Base-by-base conservation (phyloP, 53 echinoderm and acorn worm genomes). In the Apostichopus leukothele region DNA sequence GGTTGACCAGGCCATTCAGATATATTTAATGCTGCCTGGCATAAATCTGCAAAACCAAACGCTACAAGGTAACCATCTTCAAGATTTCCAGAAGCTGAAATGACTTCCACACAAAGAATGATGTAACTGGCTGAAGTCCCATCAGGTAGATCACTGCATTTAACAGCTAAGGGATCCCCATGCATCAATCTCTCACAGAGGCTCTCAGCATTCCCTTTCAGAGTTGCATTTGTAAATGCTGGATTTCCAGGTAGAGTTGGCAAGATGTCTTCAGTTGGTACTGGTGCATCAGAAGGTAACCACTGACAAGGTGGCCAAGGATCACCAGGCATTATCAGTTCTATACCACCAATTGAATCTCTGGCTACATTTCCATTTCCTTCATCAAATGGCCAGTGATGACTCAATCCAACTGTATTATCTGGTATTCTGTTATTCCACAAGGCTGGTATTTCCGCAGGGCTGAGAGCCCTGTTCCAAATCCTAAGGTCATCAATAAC, bases 351-450 rank as follows among this genome's bases (percentile, higher is more conserved):
- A n/a, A 94, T 89, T 66, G 39, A 20, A 81, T 96, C 96, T 60
- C 80, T 76, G 25, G 93, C 90, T 39, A 83, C n/a, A 9, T 63
- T 59, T 76, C 96, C 96, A 81, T 96, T 90, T 81, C 94, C 96
- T 86, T 96, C 96, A 78, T 96, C 93, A 77, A 96, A 91, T 75
- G 94, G 93, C 96, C 96, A 96, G 25, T 84, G 89, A 26, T 88
- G 90, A 5, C 84, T 89, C 61, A 96, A 55, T 51, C 88, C 91
- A 67, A 71, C 84, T 18, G 85, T 76, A 85, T 91, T 77, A 19
- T 75, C 54, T 61, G 90, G 87, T 61, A 93, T 75, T 9, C 76
- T 51, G 53, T 79, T 81, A 73, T 60, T 86, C 96, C 96, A 94
- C 19, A 96, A 76, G 7, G 91, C 93, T 53, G 89, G 61, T 52